A percentile compares a stretch with the other conserved stretches of the same genome.
These are phyloP conservation scores for Cossypha dichroa DNA, from an alignment of 2,797 vertebrate genomes.

Conservation along the genomic window DNA sequence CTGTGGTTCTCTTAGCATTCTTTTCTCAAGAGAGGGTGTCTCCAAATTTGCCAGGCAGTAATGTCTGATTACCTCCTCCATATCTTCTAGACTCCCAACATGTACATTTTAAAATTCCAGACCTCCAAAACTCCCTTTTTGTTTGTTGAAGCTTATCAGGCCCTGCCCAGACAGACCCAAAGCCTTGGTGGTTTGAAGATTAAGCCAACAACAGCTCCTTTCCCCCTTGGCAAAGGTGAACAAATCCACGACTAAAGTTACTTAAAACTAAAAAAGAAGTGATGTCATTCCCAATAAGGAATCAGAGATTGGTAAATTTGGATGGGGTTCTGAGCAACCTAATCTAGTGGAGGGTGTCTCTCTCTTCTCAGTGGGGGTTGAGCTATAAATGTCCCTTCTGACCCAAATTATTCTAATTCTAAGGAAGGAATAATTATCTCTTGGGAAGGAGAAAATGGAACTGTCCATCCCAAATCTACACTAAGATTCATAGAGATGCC, in stretches of 20 bases:
- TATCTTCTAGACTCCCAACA: background rate
- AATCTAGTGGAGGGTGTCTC: background rate
- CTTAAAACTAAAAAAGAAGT: background rate
- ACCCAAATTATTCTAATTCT: background rate
- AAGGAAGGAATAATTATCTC: background rate
- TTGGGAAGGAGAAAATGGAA: background rate
- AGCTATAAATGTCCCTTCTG: background rate
- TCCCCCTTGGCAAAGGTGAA: background rate
- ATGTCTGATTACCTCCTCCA: background rate
- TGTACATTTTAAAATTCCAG: background rate
- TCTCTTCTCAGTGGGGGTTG: rapidly evolving
- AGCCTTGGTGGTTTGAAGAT: background rate
- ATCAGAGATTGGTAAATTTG: background rate
- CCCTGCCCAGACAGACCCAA: background rate
- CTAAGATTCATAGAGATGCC: background rate
- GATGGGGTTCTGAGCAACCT: background rate
- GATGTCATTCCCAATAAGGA: background rate
- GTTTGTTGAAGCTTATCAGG: background rate
- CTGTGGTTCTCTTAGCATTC: background rate
- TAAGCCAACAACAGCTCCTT: background rate
- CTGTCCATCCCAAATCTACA: background rate
- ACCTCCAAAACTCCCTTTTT: background rate
- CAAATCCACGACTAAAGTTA: background rate
- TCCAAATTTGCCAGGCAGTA: background rate
- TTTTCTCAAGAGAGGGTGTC: background rate